A percentile compares a stretch with the other conserved stretches of the same genome.
These are phyloP conservation scores for Maniola jurtina DNA, from an alignment of 1,140 invertebrate genomes.

Conservation along the genomic window DNA sequence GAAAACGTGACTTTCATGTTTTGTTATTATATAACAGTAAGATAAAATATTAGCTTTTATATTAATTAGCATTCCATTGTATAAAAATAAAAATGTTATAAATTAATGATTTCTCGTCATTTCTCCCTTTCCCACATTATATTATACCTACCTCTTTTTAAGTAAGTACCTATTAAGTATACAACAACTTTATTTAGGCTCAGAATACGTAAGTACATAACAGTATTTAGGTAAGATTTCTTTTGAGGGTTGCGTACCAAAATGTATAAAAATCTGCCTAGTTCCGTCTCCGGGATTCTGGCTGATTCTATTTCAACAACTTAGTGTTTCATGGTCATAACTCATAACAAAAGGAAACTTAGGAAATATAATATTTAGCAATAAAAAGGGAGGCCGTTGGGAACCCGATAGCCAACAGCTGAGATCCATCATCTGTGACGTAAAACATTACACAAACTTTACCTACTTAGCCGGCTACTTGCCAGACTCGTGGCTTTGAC, in stretches of 20 bases:
- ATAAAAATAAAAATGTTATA: not conserved
- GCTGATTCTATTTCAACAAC: not conserved
- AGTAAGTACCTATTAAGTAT: too few relatives aligned
- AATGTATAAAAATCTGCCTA: too few relatives aligned
- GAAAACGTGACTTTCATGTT: not conserved
- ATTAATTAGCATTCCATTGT: slow-evolving; percentile 1
- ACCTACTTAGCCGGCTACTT: not conserved
- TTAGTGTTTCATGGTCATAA: not conserved
- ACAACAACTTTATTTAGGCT: too few relatives aligned
- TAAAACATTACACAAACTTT: slow-evolving; percentile 2
- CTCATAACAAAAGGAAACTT: not conserved
- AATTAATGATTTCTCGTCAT: too few relatives aligned
- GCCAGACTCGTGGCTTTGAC: not conserved
- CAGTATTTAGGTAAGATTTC: too few relatives aligned
- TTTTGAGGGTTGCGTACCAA: too few relatives aligned
- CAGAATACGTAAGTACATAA: too few relatives aligned
- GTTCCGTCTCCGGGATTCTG: too few relatives aligned
- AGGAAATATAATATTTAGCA: not conserved
- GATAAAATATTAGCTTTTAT: not conserved
- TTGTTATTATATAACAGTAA: slow-evolving; percentile 2
- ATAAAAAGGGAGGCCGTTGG: slow-evolving; percentile 1
- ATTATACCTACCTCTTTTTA: too few relatives aligned
- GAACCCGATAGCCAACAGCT: not conserved
- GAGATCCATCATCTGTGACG: slow-evolving; percentile 7
- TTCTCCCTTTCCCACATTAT: too few relatives aligned